Evolutionary conservation across 2,797 vertebrate species (phyloP).

Genomic region (Gymnopithys bicolor): DNA sequence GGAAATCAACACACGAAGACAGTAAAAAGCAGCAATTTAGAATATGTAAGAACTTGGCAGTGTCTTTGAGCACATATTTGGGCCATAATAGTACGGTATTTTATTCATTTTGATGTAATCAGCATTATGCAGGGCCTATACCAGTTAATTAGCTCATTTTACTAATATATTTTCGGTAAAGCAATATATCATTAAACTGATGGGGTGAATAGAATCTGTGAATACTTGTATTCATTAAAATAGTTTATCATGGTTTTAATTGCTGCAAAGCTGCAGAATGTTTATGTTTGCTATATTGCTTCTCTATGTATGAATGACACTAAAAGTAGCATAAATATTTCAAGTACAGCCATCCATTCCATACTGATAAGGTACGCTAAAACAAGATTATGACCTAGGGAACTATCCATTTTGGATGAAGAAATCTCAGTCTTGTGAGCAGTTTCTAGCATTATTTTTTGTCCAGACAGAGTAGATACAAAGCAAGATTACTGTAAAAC

Average conservation of each 20-base stretch:
- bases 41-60: background rate
- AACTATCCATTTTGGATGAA: background rate
- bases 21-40: background rate
- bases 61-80: background rate
- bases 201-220: background rate
- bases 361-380: background rate
- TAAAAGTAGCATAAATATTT: background rate
- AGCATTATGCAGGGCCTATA: background rate
- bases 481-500: background rate
- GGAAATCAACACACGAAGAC: background rate
- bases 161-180: background rate
- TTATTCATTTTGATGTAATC: background rate
- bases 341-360: background rate
- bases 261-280: background rate
- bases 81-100: background rate
- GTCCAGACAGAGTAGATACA: background rate
- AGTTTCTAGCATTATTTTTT: background rate
- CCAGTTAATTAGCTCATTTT: background rate
- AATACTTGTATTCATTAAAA: background rate
- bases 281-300: background rate
- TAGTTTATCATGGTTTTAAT: background rate
- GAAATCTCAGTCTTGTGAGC: background rate
- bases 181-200: background rate
- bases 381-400: background rate
- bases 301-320: background rate